Percentiles rank a stretch among this genome's conserved stretches.
phyloP scores from a whole-genome alignment of 1,140 invertebrate genomes.

The Limonius californicus region DNA sequence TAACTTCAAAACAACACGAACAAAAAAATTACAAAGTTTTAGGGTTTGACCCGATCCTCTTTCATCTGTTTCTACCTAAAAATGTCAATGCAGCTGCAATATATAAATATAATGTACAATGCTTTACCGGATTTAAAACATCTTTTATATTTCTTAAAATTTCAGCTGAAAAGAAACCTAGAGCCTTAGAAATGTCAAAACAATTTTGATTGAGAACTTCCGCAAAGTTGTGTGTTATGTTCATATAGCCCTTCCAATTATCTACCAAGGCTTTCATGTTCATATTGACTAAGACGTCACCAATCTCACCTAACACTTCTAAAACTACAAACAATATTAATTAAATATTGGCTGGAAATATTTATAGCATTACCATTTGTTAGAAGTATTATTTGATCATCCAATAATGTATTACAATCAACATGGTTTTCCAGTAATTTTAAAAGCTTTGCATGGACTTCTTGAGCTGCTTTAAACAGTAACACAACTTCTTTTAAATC shows the following conservation, averaged over 20 bases:
- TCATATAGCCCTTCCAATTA: constrained; percentile 15
- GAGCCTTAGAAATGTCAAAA: not conserved
- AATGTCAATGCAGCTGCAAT: not conserved
- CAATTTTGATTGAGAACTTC: not conserved
- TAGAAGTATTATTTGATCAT: not conserved
- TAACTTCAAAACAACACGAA: constrained; percentile 11
- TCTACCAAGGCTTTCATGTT: constrained; percentile 19
- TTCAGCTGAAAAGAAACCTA: constrained; percentile 2
- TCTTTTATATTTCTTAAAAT: constrained; percentile 6
- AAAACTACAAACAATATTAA: constrained; percentile 4
- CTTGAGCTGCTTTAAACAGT: constrained; percentile 12
- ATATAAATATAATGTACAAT: not conserved
- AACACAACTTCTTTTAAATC: constrained; percentile 15
- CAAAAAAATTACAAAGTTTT: constrained; percentile 18
- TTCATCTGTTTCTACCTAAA: constrained; percentile 2
- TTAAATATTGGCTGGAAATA: not conserved
- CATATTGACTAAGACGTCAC: not conserved
- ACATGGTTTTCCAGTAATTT: constrained; percentile 2
- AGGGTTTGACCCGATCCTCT: constrained; percentile 3
- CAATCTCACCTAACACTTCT: constrained; percentile 3
- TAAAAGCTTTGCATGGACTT: constrained; percentile 12
- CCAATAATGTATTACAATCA: not conserved
- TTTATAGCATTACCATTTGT: not conserved
- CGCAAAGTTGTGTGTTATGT: constrained; percentile 11
- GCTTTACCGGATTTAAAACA: constrained; percentile 8